Evolutionary conservation across 2,888 invertebrate species (phyloP), one percentile per base, ranked within the genome.

Genomic region (Lymantria dispar): DNA sequence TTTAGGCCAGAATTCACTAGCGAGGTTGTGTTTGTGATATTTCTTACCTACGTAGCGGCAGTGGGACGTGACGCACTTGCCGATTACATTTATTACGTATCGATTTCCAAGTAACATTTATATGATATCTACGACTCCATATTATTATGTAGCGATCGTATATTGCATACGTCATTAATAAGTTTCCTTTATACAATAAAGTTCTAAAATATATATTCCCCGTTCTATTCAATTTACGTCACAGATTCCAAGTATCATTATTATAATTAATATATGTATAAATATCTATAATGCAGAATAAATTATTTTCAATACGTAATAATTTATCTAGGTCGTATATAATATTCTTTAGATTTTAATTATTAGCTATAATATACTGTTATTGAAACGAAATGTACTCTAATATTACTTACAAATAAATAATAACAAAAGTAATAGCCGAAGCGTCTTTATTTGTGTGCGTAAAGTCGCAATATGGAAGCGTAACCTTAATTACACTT

Each of bases 1-100:
- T 88, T 88, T 87, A 85, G 87, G 87, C 85, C 80, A 78, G 78
- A 81, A 83, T 83, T 80, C 75, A 81, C 82, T 85, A 78, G 74
- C 74, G 77, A 68, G 75, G 76, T 77, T 78, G 80, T 82, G 78
- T 80, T 82, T 79, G 83, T 80, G 80, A 84, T 85, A 86, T 83
- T 83, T 84, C 80, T 84, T 82, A 81, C 80, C 78, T 80, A 75
- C 72, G 76, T 76, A 73, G 73, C 69, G 72, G 73, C 66, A 68
- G 68, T 62, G 74, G 70, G 62, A 83, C 81, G 83, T 83, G 81
- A 82, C 76, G 73, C 70, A 76, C 70, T 74, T 80, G 76, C 76
- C 78, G 77, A 83, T 81, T 78, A 72, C 73, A 78, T 80, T 74
- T 78, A 76, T 76, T 76, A 70, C 60, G 68, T 74, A 76, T 80